Conservation (phyloP, 2,113 vertebrate genomes). For the Lophochroa leadbeateri region DNA sequence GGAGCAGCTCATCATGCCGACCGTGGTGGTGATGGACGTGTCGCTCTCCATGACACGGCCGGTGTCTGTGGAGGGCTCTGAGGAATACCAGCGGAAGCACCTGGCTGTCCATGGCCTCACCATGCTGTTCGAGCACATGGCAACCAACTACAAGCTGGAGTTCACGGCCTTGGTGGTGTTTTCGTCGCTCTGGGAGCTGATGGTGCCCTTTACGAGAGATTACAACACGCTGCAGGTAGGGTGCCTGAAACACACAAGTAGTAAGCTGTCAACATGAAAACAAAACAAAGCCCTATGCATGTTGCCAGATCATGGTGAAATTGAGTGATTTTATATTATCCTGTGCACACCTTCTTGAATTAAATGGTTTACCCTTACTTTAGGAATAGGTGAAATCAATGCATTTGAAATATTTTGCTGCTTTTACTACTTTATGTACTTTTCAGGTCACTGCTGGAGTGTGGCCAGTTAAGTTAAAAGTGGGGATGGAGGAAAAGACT, state of each 20-base stretch:
- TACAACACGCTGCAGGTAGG: conserved; percentile 95
- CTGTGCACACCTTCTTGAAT: rapidly evolving
- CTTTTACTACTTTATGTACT: background rate
- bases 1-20: conserved; percentile 83
- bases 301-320: background rate
- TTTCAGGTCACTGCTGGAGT: background rate
- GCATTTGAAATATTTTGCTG: background rate
- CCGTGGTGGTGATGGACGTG: conserved; percentile 95
- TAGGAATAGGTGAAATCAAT: background rate
- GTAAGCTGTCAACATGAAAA: rapidly evolving
- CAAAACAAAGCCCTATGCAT: rapidly evolving
- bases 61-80: conserved; percentile 87
- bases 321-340: rapidly evolving
- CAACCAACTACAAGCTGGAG: conserved; percentile 95
- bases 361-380: background rate
- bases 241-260: rapidly evolving
- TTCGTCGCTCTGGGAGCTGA: conserved; percentile 93
- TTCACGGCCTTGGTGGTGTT: conserved; percentile 94
- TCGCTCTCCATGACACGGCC: conserved; percentile 98
- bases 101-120: conserved; percentile 94
- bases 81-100: conserved; percentile 96
- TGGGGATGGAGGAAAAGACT: background rate
- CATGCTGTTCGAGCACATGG: conserved; percentile 99
- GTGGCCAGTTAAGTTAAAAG: background rate
- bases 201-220: conserved; percentile 97